phyloP scores from a whole-genome alignment of 2,113 vertebrate species.

The Corvus cornix region DNA sequence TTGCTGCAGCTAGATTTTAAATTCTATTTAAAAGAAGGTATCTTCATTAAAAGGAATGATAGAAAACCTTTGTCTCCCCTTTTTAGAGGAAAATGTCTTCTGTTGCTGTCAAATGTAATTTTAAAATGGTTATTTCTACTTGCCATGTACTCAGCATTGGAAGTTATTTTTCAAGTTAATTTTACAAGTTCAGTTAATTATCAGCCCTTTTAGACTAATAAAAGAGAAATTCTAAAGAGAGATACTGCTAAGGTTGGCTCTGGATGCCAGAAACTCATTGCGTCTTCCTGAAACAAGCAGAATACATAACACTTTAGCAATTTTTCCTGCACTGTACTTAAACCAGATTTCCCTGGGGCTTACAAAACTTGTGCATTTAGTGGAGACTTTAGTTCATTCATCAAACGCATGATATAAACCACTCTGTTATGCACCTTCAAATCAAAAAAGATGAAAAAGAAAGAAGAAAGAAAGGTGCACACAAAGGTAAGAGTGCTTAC shows the following conservation, averaged over 20 bases:
- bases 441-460: constrained; percentile 9
- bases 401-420: constrained; percentile 20
- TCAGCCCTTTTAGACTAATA: background rate
- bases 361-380: constrained; percentile 12
- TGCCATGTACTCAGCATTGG: background rate
- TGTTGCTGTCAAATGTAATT: background rate
- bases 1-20: background rate
- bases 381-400: constrained; percentile 32
- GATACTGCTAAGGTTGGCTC: background rate
- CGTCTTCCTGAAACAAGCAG: constrained; percentile 17
- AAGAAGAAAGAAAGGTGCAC: background rate
- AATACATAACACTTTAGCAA: background rate
- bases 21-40: background rate
- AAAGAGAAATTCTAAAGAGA: background rate
- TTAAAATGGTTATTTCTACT: background rate
- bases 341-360: background rate
- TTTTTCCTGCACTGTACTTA: constrained; percentile 39
- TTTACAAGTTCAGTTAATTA: constrained; percentile 3
- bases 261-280: background rate
- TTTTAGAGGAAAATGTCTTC: background rate
- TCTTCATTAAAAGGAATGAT: background rate
- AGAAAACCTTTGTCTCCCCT: background rate
- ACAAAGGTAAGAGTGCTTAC: constrained; percentile 41
- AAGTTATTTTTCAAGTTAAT: constrained; percentile 3
- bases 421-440: constrained; percentile 8